Conservation (phyloP, 2,797 vertebrate genomes). For the Hoplostethus atlanticus region DNA sequence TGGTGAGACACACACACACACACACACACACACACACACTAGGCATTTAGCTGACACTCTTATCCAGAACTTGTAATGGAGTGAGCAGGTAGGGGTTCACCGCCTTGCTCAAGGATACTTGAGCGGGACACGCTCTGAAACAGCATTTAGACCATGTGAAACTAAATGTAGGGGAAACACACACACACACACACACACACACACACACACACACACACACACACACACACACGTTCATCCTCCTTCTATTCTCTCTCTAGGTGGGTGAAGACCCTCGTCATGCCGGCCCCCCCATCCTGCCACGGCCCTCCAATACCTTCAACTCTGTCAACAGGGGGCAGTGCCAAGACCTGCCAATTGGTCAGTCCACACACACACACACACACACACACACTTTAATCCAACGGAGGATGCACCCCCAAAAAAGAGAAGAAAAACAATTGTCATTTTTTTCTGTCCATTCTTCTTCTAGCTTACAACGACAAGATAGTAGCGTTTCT, state of each 20-base stretch:
- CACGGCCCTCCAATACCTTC: conserved; percentile 92
- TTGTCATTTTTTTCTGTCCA: background rate
- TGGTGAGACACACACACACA: conserved; percentile 43
- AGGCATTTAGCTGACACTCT: no score
- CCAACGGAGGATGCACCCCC: no score
- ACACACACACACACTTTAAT: no score
- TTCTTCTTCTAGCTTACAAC: conserved; percentile 89
- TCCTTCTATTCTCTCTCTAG: conserved; percentile 67
- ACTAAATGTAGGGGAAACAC: no score
- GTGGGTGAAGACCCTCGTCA: conserved; percentile 91
- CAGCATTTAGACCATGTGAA: no score
- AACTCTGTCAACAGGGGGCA: conserved; percentile 85
- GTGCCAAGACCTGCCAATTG: conserved; percentile 93
- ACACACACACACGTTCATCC: background rate
- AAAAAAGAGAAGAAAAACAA: background rate
- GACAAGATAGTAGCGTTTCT: conserved; percentile 97
- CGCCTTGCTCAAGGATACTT: no score
- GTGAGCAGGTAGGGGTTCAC: no score
- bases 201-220: conserved; percentile 10
- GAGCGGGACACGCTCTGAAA: no score
- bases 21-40: no score
- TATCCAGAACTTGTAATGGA: no score
- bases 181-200: conserved; percentile 2
- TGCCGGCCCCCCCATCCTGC: conserved; percentile 88
- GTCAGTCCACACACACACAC: conserved; percentile 79